Percentiles rank a stretch among this genome's conserved stretches.
phyloP scores from a whole-genome alignment of 2,113 vertebrate genomes.

The Dasyornis broadbenti region DNA sequence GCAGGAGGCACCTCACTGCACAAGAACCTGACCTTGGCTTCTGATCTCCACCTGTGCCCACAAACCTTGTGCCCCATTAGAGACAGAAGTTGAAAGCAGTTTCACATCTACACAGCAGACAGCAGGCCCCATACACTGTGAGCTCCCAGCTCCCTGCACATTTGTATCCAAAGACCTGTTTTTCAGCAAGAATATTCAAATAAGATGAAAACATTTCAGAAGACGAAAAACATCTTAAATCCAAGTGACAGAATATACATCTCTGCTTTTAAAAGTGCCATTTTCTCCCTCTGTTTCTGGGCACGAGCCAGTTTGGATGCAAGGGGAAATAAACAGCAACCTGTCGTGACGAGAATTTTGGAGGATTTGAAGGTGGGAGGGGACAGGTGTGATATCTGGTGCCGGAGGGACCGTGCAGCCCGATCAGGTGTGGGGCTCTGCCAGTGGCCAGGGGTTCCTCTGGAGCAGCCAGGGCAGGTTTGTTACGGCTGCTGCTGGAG shows the following conservation, averaged over 20 bases:
- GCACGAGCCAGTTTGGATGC: background rate
- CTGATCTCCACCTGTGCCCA: background rate
- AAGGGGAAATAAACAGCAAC: background rate
- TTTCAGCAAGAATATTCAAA: slow-evolving; percentile 36
- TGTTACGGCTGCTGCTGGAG: background rate
- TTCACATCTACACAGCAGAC: fast-evolving
- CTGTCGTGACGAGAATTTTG: fast-evolving
- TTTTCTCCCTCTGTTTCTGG: background rate
- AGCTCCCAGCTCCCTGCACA: background rate
- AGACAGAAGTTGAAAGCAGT: background rate
- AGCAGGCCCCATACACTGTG: background rate
- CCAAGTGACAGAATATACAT: slow-evolving; percentile 2
- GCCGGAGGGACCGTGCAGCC: fast-evolving
- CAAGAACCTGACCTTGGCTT: background rate
- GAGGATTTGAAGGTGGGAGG: background rate
- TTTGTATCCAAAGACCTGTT: background rate
- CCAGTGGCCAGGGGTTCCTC: fast-evolving
- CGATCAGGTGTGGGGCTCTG: fast-evolving
- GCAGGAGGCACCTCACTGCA: background rate
- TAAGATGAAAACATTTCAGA: slow-evolving; percentile 39
- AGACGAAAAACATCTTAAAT: background rate
- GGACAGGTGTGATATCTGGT: background rate
- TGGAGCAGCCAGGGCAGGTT: background rate
- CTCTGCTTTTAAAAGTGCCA: background rate
- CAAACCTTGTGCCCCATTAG: background rate